phyloP scores from a whole-genome alignment of 2,113 vertebrate species.

The Emydura subglobosa region DNA sequence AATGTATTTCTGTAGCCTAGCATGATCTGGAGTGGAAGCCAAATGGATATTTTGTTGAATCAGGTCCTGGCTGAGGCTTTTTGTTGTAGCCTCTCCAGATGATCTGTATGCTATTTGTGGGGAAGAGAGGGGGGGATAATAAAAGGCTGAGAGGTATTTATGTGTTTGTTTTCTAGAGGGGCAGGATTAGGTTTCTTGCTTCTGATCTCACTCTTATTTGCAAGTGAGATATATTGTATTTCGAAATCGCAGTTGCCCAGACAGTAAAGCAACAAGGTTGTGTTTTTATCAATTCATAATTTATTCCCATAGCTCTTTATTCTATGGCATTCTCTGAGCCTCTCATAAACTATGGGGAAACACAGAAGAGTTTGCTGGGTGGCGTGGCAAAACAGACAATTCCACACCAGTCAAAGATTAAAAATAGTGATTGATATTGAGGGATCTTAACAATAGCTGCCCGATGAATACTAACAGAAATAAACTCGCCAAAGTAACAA shows the following conservation, averaged over 20 bases:
- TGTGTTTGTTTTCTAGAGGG: neutral
- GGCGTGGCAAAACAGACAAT: neutral
- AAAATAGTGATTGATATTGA: neutral
- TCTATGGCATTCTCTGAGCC: neutral
- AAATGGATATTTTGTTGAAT: constrained; percentile 56
- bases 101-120: neutral
- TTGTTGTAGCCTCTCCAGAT: neutral
- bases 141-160: neutral
- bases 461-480: constrained; percentile 16
- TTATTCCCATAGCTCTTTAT: neutral
- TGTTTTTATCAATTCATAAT: constrained; percentile 2
- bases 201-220: neutral
- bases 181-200: neutral
- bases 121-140: constrained; percentile 4
- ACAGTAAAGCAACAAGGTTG: neutral
- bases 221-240: neutral
- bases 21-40: constrained; percentile 37
- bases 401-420: neutral
- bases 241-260: neutral
- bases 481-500: constrained; percentile 26
- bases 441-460: neutral
- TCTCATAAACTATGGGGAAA: constrained; percentile 27
- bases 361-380: constrained; percentile 29
- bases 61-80: constrained; percentile 20
- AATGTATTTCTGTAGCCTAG: constrained; percentile 37